Conservation (phyloP, 2,797 vertebrate genomes). For the Limosa lapponica region DNA sequence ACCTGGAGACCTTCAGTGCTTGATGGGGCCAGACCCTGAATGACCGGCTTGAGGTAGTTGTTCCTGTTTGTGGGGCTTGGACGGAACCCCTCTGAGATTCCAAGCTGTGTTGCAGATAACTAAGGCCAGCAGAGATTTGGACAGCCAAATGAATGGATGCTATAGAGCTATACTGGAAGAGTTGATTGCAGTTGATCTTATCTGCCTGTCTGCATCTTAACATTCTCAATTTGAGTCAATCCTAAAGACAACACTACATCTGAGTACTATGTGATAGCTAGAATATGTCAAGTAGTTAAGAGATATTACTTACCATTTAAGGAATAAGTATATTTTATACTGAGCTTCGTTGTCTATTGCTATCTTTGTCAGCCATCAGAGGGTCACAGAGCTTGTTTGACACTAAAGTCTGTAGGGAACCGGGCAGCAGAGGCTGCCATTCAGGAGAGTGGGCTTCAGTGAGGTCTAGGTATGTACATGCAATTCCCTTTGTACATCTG, state of each 20-base stretch:
- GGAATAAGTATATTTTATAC: background rate
- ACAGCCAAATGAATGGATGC: background rate
- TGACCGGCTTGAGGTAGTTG: background rate
- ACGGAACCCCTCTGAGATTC: background rate
- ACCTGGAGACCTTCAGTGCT: background rate
- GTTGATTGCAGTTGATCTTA: background rate
- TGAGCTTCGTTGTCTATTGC: background rate
- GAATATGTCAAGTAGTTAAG: background rate
- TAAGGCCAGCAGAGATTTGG: background rate
- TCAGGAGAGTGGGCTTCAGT: background rate
- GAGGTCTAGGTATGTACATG: background rate
- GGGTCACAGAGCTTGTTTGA: background rate
- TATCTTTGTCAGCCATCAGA: background rate
- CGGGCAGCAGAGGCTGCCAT: background rate
- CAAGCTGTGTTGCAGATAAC: background rate
- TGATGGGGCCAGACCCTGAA: background rate
- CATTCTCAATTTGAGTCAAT: background rate
- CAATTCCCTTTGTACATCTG: background rate
- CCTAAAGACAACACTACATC: background rate
- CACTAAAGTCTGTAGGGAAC: background rate
- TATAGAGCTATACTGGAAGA: background rate
- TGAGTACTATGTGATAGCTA: background rate
- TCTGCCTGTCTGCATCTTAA: fast-evolving
- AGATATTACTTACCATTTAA: background rate
- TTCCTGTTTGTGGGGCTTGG: background rate